Percentiles rank a stretch among this genome's conserved stretches.
Conservation (phyloP, 1,140 invertebrate genomes). For the Stegodyphus dumicola region DNA sequence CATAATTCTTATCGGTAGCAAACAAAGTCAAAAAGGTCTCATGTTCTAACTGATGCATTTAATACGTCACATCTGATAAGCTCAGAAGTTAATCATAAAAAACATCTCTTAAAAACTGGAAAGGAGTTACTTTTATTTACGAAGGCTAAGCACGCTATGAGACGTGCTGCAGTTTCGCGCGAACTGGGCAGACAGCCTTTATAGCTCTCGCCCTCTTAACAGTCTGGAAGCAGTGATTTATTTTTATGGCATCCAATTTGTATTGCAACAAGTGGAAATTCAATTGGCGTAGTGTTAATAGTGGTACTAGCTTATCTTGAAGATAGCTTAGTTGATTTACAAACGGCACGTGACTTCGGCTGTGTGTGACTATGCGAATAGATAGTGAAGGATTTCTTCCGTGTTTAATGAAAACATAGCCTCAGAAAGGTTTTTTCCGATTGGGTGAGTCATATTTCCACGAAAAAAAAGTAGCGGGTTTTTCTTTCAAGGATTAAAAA, state of each 20-base stretch:
- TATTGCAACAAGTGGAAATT: conserved; percentile 60
- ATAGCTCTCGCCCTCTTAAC: conserved; percentile 2
- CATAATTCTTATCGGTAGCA: conserved; percentile 24
- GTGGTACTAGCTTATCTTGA: conserved; percentile 44
- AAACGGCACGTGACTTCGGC: conserved; percentile 34
- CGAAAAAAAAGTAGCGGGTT: not conserved
- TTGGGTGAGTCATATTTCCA: not conserved
- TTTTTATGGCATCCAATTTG: conserved; percentile 60
- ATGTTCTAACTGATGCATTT: conserved; percentile 51
- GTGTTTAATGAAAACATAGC: no score
- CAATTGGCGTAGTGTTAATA: conserved; percentile 57
- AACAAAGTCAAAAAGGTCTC: conserved; percentile 42
- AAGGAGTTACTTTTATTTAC: conserved; percentile 45
- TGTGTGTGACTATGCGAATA: not conserved
- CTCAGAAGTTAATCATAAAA: conserved; percentile 44
- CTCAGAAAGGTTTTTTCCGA: not conserved
- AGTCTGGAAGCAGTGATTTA: conserved; percentile 43
- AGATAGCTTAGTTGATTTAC: conserved; percentile 40
- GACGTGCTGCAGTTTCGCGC: conserved; percentile 7
- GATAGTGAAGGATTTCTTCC: no score
- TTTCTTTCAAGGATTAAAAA: not conserved
- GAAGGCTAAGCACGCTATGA: conserved; percentile 33
- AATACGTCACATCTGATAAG: conserved; percentile 39
- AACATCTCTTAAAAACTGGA: conserved; percentile 24
- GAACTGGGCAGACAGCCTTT: conserved; percentile 3